A percentile compares a stretch with the other conserved stretches of the same genome.
Conservation (phyloP, 1,140 invertebrate species). For the Andrena cerasifolii region DNA sequence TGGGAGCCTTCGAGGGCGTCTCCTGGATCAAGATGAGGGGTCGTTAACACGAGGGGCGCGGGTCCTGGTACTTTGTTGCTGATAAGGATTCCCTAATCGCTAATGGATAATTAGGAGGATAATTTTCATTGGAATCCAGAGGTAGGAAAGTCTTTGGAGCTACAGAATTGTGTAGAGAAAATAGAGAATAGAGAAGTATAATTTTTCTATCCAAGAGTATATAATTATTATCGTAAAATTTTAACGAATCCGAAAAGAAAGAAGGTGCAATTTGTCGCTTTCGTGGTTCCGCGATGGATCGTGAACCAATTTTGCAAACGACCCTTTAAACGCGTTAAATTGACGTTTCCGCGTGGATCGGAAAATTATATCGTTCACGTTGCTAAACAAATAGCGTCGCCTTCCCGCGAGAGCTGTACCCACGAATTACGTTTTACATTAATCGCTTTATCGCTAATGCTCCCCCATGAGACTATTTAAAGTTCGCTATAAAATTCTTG, state of each 20-base stretch:
- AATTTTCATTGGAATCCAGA: background rate
- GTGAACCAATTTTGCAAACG: background rate
- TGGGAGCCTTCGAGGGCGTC: constrained; percentile 56
- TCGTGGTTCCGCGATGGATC: background rate
- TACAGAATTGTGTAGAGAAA: constrained; percentile 25
- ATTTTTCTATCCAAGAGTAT: too few species aligned
- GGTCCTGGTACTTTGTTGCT: too few species aligned
- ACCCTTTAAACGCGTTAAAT: background rate
- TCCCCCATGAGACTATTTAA: too few species aligned
- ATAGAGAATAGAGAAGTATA: constrained; percentile 1
- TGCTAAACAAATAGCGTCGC: background rate
- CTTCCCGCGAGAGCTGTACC: background rate
- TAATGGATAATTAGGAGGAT: too few species aligned
- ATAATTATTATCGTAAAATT: background rate
- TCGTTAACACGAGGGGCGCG: too few species aligned
- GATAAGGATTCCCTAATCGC: background rate
- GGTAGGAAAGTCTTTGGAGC: background rate
- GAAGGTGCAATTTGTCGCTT: background rate
- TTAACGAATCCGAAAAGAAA: background rate
- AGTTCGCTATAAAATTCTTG: background rate
- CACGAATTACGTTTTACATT: background rate
- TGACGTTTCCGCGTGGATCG: background rate
- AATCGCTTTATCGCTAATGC: background rate
- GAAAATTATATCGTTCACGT: background rate
- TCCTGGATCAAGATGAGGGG: background rate